Conservation (phyloP, 2,113 vertebrate genomes). For the Daboia siamensis region DNA sequence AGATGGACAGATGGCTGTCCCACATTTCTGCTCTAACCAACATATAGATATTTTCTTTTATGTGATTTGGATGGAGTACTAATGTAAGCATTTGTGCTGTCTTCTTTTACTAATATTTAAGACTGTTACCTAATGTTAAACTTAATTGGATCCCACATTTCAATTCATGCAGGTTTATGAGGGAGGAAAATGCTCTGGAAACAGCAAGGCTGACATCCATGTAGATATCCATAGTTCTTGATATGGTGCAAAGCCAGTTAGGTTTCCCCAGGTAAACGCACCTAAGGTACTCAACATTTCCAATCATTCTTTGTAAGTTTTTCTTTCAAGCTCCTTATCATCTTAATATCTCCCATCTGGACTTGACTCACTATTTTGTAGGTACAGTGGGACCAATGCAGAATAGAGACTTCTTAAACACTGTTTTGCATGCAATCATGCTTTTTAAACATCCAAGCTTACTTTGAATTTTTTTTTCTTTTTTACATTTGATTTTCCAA, state of each 20-base stretch:
- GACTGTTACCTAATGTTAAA: conserved; percentile 25
- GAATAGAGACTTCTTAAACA: neutral
- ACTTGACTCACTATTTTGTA: neutral
- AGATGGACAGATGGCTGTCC: neutral
- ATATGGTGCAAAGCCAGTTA: neutral
- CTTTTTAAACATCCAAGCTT: neutral
- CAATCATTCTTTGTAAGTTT: neutral
- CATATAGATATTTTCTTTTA: conserved; percentile 58
- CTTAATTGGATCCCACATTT: neutral
- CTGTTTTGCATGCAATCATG: neutral
- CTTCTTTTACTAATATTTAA: conserved; percentile 29
- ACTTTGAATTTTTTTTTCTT: neutral
- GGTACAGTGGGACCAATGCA: neutral
- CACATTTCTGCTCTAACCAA: neutral
- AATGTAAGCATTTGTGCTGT: conserved; percentile 30
- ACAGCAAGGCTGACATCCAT: neutral
- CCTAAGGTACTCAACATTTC: neutral
- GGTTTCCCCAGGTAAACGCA: neutral
- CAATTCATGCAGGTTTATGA: neutral
- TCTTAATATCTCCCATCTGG: neutral
- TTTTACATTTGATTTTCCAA: neutral
- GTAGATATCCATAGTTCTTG: neutral
- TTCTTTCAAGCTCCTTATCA: neutral
- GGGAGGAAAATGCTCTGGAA: neutral
- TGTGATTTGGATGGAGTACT: conserved; percentile 47